These are phyloP conservation scores for Aleiodes sp. DNA, from an alignment of 1,140 invertebrate species.

Conservation along the genomic window DNA sequence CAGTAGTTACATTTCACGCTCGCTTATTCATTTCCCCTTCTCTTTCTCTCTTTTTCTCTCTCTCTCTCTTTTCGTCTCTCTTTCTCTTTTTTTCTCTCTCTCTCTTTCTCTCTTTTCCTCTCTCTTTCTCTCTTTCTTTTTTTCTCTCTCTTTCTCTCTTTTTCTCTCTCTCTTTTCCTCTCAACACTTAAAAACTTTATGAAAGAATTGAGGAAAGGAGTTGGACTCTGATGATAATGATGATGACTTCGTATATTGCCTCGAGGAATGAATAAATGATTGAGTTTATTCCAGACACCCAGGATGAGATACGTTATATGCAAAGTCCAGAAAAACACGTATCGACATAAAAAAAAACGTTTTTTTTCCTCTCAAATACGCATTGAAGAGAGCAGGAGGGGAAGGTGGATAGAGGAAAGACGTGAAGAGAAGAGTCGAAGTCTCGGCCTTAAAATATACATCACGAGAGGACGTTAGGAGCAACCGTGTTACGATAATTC, in stretches of 20 bases:
- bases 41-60: no score
- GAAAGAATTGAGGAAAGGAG: no score
- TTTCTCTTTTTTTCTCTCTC: no score
- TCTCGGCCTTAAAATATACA: background rate
- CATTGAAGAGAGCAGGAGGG: background rate
- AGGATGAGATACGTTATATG: constrained; percentile 17
- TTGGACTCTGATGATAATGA: constrained; percentile 15
- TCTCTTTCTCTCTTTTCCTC: no score
- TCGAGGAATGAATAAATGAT: constrained; percentile 10
- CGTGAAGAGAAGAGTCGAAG: background rate
- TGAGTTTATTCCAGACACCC: background rate
- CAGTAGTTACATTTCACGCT: no score
- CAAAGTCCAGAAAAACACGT: constrained; percentile 37
- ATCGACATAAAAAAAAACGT: constrained; percentile 16
- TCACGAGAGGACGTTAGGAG: background rate
- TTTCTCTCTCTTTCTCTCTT: no score
- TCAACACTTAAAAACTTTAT: no score
- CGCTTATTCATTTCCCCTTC: no score
- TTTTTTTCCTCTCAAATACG: background rate
- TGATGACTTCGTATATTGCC: constrained; percentile 9
- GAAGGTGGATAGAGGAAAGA: background rate
- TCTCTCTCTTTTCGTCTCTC: no score
- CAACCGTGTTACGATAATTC: background rate
- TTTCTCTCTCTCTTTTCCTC: no score
- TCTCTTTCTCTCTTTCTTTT: no score